Base-by-base conservation (phyloP, 2,888 invertebrate species). In the Platycheirus albimanus region DNA sequence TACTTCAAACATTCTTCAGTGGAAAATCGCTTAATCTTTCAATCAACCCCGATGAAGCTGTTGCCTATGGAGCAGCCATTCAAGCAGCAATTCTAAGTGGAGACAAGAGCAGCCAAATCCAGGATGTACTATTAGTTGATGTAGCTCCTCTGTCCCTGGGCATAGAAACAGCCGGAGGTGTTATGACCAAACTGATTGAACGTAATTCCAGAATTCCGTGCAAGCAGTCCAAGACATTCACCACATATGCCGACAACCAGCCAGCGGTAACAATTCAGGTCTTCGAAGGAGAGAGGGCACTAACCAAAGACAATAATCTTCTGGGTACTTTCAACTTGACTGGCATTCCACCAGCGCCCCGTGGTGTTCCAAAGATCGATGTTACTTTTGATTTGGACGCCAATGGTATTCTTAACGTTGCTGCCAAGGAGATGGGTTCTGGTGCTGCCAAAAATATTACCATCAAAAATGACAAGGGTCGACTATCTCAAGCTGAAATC, bases 301-400 rank as follows among this genome's bases (percentile, higher is more conserved):
- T 98, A 96, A 97, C 97, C 85, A 96, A 95, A 88, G 97, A 97
- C 90, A 98, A 98, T 92, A 96, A 98, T 90, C 92, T 97, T 54
- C 93, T 99, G 83, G 99, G 99, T 74, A 98, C 97, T 90, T 99
- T 99, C 91, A 97, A 99, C 90, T 93, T 99, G 64, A 96, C 96
- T 6, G 98, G 98, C 33, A 98, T 99, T 88, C 98, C 98, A 0
- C 98, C 98, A n/a, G 96, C 96, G 89, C 98, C 94, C 75, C 95
- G 94, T 84, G 98, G 95, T 88, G 97, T 95, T 85, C 98, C 94
- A 84, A 96, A 94, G 91, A 97, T 94, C 91, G 98, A 96, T 89
- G 96, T 96, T 19, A 96, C 95, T 45, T 96, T 96, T 88, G 90
- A 90, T 61, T 93, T 95, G 88, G 98, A 99, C 88, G 98, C 98